These are phyloP conservation scores for Parnassius orleans DNA, from an alignment of 2,888 invertebrate genomes.

Conservation along the genomic window DNA sequence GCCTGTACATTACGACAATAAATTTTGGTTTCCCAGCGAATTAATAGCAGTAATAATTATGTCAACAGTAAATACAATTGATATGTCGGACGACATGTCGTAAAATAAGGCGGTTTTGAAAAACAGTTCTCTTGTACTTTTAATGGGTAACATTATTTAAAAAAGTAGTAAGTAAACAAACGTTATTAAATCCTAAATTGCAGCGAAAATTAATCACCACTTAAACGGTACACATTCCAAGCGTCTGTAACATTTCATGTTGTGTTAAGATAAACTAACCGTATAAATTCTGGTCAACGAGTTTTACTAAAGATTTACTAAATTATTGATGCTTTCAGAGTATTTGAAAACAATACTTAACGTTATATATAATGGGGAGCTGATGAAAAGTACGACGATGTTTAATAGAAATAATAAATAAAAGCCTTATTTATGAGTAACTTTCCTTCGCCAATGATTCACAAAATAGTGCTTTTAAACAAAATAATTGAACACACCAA, in stretches of 20 bases:
- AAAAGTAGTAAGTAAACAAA: conserved; percentile 24
- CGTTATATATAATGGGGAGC: too few species aligned
- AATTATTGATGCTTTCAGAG: too few species aligned
- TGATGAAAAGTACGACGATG: too few species aligned
- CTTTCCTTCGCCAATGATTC: too few species aligned
- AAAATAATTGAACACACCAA: too few species aligned
- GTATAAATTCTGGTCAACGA: conserved; percentile 37
- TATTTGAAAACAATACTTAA: too few species aligned
- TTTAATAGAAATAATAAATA: too few species aligned
- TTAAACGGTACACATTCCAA: conserved; percentile 36
- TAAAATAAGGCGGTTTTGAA: not conserved
- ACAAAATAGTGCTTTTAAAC: too few species aligned
- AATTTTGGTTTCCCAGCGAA: not conserved
- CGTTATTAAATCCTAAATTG: conserved; percentile 31
- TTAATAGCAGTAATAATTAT: conserved; percentile 6
- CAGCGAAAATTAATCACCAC: conserved; percentile 32
- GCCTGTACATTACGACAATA: not conserved
- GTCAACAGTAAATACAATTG: not conserved
- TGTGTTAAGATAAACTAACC: conserved; percentile 51
- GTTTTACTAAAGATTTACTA: not conserved
- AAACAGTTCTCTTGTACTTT: not conserved
- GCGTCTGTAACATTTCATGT: conserved; percentile 37
- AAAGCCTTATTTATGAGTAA: too few species aligned
- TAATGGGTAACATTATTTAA: not conserved
- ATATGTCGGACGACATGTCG: not conserved